Conservation (phyloP, 2,888 invertebrate species). For the Anthoptus insignis region DNA sequence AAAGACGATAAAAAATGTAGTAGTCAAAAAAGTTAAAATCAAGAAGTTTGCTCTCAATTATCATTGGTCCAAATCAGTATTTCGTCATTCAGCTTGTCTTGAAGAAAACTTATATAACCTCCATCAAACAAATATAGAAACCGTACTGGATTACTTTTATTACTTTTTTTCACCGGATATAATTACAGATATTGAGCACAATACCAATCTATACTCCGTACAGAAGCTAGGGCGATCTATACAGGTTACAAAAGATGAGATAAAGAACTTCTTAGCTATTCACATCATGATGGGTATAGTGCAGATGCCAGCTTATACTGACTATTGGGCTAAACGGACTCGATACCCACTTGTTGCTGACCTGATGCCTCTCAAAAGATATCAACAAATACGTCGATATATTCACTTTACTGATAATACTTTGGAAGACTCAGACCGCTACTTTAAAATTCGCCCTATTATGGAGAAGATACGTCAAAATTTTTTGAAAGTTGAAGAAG, state of each 20-base stretch:
- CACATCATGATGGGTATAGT: conserved; percentile 36
- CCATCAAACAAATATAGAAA: conserved; percentile 23
- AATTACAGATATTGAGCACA: conserved; percentile 35
- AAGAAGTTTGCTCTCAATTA: conserved; percentile 30
- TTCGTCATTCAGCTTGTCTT: conserved; percentile 14
- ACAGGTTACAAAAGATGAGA: conserved; percentile 35
- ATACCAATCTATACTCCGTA: conserved; percentile 40
- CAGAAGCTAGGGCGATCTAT: conserved; percentile 36
- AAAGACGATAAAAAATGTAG: conserved; percentile 37
- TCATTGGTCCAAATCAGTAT: conserved; percentile 24
- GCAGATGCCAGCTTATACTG: conserved; percentile 36
- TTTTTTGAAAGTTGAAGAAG: conserved; percentile 48
- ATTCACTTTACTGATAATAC: conserved; percentile 38
- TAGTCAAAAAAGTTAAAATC: conserved; percentile 39
- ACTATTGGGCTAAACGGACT: conserved; percentile 22
- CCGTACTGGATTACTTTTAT: conserved; percentile 25
- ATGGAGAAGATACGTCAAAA: conserved; percentile 44
- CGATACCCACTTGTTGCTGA: conserved; percentile 40
- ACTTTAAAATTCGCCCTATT: conserved; percentile 47
- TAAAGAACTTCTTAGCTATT: conserved; percentile 33
- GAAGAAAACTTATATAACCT: conserved; percentile 24
- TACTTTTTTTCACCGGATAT: conserved; percentile 37
- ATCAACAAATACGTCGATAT: conserved; percentile 39
- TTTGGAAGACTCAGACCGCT: conserved; percentile 39
- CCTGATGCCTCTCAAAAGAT: conserved; percentile 33